Base-by-base conservation (phyloP, 2,113 vertebrate species). In the Eubucco bourcierii region DNA sequence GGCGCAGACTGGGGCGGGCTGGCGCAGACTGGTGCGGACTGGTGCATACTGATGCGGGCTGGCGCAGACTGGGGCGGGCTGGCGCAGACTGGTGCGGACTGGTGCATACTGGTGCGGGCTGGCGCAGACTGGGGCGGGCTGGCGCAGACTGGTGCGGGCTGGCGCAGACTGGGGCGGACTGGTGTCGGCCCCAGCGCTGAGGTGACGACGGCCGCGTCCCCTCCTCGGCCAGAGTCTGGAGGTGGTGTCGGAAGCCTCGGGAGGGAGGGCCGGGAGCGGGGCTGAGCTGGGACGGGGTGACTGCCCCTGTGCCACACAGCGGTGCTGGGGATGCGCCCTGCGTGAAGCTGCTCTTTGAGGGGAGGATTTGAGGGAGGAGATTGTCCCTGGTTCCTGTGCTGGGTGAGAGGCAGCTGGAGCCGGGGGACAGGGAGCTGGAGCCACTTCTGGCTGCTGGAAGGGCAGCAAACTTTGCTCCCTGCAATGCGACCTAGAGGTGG, bases 151-250 rank as follows among this genome's bases (percentile, higher is more conserved):
- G 44, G 46, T 47, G 46, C 13, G 39, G 39, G 13, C 39, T 41
- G 39, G 39, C 15, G 80, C 8, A 9, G 20, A 55, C 39, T 12
- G 31, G 23, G 33, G 63, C 56, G 25, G 7, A 8, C 68, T 8
- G 28, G 39, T 46, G 27, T 10, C 31, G 8, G 1, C 19, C 18
- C 20, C 4, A 8, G 12, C 16, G 33, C 25, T 15, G 34, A 34
- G 58, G 39, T 44, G 78, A 5, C 0, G 10, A 8, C 39, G 39
- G 29, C 56, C 47, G 46, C 0, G 5, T 47, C 37, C 31, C 18
- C 9, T 47, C 39, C 28, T 1, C 37, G 2, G 18, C 15, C 2
- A 13, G 24, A 55, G 13, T 10, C 15, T 0, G 15, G 28, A 39
- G 70, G 34, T 4, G 8, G 16, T 23, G 47, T 33, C 66, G 0